These are phyloP conservation scores for Pogonus chalceus DNA, from an alignment of 1,140 invertebrate genomes.

Conservation along the genomic window DNA sequence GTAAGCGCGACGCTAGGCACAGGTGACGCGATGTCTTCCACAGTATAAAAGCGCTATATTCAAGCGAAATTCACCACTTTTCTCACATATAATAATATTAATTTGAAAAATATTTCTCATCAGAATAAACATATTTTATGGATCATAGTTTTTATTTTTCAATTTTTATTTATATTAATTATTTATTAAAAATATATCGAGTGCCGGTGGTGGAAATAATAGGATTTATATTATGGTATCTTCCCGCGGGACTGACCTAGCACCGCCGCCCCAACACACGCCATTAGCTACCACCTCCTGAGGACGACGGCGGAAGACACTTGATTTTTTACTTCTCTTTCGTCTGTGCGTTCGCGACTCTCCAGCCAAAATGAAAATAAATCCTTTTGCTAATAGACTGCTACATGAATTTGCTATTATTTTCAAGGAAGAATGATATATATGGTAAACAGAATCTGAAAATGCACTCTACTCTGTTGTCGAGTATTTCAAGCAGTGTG, in stretches of 20 bases:
- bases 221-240: too few species aligned
- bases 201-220: too few species aligned
- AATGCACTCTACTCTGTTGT: slow-evolving; percentile 33
- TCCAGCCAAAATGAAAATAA: slow-evolving; percentile 38
- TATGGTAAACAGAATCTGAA: slow-evolving; percentile 39
- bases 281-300: slow-evolving; percentile 1
- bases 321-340: slow-evolving; percentile 16
- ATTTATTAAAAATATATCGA: too few species aligned
- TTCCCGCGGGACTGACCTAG: neutral
- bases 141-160: too few species aligned
- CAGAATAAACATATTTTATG: too few species aligned
- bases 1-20: neutral
- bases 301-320: slow-evolving; percentile 11
- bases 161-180: too few species aligned
- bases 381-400: slow-evolving; percentile 42
- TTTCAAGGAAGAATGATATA: slow-evolving; percentile 35
- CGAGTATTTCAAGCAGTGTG: too few species aligned
- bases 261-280: neutral
- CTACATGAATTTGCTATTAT: slow-evolving; percentile 43
- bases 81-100: too few species aligned
- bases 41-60: slow-evolving; percentile 8
- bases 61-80: too few species aligned
- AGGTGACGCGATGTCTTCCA: neutral
- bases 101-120: too few species aligned
- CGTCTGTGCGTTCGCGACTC: slow-evolving; percentile 2